Base-by-base conservation (phyloP, 2,113 vertebrate species). In the Acinonyx jubatus region DNA sequence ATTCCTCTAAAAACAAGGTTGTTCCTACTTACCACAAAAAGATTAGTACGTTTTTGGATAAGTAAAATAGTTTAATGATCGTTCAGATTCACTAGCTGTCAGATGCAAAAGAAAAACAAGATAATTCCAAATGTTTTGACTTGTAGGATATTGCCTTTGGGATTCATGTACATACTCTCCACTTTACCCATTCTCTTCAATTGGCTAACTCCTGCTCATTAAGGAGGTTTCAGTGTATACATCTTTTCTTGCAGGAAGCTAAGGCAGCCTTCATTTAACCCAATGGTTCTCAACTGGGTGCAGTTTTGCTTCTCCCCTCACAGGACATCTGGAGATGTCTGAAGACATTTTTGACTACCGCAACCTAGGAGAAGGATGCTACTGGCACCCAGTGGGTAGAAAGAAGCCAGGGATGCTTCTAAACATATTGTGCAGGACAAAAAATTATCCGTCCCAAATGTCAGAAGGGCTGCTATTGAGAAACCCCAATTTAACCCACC, bases 41-140 rank as follows among this genome's bases (percentile, higher is more conserved):
- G 41, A 78, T 61, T 29, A 76, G 3, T 36, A 78, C 85, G 89
- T 38, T 86, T 18, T 78, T 69, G 38, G 63, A 97, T 88, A 41
- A 69, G 4, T 0, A 80, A 25, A 80, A 52, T 7, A 29, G 1
- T n/a, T 85, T 78, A 33, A 45, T 89, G 55, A 84, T 57, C 33
- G 45, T 25, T 63, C 12, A 50, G 0, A 13, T 68, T 97, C 81
- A 63, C 33, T 45, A 79, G 50, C 1, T 92, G 5, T 78, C 86
- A 94, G 66, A 33, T 45, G 38, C 10, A 48, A 96, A 97, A n/a
- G 0, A n/a, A 93, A 95, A 91, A 25, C 25, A 82, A 86, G 79
- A n/a, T 65, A 55, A 27, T 18, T 63, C 18, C 11, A 88, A 52
- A 69, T 9, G 15, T 50, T 80, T 74, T n/a, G 66, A 61, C 79